Percentiles rank a stretch among this genome's conserved stretches.
Conservation (phyloP, 92 coral and sea anemone genomes). For the Palythoa grandiflora region DNA sequence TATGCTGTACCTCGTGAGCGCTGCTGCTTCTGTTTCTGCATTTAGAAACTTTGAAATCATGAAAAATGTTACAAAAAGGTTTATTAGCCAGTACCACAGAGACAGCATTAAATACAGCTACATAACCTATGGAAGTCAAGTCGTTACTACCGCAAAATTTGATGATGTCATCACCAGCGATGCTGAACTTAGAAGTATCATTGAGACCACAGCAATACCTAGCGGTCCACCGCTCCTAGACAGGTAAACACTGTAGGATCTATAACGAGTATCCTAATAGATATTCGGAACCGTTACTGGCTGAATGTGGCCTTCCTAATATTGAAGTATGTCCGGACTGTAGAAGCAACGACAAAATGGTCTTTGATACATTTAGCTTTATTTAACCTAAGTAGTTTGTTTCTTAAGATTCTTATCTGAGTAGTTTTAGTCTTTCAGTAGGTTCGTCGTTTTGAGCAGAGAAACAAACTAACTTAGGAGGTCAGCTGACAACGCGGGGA, state of each 20-base stretch:
- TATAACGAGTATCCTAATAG: neutral
- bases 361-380: too few relatives aligned
- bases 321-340: too few relatives aligned
- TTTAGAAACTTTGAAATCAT: neutral
- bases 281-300: too few relatives aligned
- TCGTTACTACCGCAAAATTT: neutral
- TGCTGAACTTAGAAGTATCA: neutral
- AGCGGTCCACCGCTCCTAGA: conserved; percentile 9
- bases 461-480: too few relatives aligned
- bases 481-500: too few relatives aligned
- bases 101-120: conserved; percentile 16
- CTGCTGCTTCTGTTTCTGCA: neutral
- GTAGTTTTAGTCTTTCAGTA: too few relatives aligned
- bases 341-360: too few relatives aligned
- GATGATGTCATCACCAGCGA: conserved; percentile 24
- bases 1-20: neutral
- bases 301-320: too few relatives aligned
- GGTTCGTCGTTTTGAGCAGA: too few relatives aligned
- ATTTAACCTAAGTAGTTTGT: too few relatives aligned
- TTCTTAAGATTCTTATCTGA: too few relatives aligned
- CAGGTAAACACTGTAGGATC: neutral
- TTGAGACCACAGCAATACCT: neutral
- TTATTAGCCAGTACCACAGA: conserved; percentile 3
- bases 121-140: conserved; percentile 15
- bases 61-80: neutral